These are phyloP conservation scores for Mixornis gularis DNA, from an alignment of 2,113 vertebrate species.

Conservation along the genomic window DNA sequence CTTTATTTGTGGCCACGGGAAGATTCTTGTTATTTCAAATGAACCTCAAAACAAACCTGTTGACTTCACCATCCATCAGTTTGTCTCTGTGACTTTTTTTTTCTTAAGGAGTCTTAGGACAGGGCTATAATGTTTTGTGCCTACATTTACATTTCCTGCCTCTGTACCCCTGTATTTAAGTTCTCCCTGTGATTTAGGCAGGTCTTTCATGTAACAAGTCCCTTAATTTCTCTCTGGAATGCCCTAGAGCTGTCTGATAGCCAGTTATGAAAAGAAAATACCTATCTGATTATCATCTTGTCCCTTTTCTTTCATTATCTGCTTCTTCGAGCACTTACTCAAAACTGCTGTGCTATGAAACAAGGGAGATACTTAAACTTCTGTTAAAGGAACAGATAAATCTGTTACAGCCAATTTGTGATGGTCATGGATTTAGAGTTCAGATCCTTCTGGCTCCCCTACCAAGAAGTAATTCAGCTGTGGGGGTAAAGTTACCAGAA, in stretches of 20 bases:
- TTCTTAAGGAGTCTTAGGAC: neutral
- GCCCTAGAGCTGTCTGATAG: neutral
- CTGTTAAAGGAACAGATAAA: neutral
- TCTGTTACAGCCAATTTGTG: neutral
- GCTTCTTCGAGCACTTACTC: neutral
- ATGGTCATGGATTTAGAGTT: neutral
- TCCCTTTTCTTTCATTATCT: neutral
- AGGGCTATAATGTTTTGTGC: neutral
- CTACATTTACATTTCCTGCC: accelerated
- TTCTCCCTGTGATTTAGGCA: neutral
- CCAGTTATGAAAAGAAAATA: neutral
- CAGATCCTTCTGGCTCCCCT: neutral
- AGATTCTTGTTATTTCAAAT: neutral
- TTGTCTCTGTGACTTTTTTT: neutral
- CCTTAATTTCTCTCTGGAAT: neutral
- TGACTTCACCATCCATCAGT: neutral
- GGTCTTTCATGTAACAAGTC: neutral
- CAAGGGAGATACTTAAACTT: neutral
- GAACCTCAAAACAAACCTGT: neutral
- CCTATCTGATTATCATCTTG: neutral
- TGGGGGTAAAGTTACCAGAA: neutral
- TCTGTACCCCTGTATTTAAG: neutral
- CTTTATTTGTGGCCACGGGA: neutral
- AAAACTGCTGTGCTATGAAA: neutral
- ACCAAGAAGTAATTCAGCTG: neutral